A percentile compares a stretch with the other conserved stretches of the same genome.
Conservation (phyloP, 2,113 vertebrate genomes). For the Elgaria multicarinata region DNA sequence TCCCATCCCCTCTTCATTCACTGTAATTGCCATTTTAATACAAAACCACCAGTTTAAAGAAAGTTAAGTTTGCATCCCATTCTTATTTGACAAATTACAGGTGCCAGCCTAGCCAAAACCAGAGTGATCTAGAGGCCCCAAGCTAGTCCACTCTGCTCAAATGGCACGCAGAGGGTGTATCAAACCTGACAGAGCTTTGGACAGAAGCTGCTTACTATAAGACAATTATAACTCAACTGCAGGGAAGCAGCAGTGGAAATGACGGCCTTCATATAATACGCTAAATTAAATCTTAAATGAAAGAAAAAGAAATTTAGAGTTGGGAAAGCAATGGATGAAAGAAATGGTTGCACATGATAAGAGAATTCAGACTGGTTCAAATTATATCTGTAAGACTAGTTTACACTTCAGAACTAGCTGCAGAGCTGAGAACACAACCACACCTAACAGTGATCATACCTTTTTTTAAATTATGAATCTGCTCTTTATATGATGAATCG, state of each 20-base stretch:
- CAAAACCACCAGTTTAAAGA: background rate
- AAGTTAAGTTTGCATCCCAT: background rate
- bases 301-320: background rate
- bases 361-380: background rate
- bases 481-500: background rate
- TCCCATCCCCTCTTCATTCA: background rate
- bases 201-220: background rate
- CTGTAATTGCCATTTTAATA: background rate
- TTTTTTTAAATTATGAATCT: slow-evolving; percentile 1
- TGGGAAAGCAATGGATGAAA: background rate
- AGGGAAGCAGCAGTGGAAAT: background rate
- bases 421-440: background rate
- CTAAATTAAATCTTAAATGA: background rate
- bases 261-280: background rate
- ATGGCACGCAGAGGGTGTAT: background rate
- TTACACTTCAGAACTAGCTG: background rate
- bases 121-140: background rate
- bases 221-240: background rate
- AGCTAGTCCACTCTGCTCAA: background rate
- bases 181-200: background rate
- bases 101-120: background rate
- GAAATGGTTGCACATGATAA: background rate
- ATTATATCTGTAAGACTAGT: background rate
- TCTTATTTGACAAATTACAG: background rate
- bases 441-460: background rate